Conservation (phyloP, 2,888 invertebrate genomes). For the Chydorus sphaericus region DNA sequence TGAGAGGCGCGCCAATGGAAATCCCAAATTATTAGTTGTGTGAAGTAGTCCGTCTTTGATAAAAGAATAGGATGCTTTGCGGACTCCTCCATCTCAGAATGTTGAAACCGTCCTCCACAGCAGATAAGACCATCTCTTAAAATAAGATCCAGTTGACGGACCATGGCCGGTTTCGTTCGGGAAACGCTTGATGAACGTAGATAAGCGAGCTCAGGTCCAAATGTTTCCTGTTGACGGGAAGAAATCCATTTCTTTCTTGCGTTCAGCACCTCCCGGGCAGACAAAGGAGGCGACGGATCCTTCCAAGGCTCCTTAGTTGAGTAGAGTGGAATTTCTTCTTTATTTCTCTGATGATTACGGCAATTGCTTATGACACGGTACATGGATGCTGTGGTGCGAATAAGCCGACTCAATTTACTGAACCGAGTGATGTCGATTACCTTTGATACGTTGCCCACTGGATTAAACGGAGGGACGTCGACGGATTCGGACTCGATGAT, state of each 20-base stretch:
- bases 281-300: too few species aligned
- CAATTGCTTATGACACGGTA: neutral
- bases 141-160: constrained; percentile 3
- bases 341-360: too few species aligned
- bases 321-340: too few species aligned
- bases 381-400: neutral
- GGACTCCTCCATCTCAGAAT: neutral
- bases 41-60: neutral
- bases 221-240: neutral
- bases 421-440: neutral
- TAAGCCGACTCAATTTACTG: neutral
- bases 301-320: too few species aligned
- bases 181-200: neutral
- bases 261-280: neutral
- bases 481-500: neutral
- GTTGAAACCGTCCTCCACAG: constrained; percentile 9
- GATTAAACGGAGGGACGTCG: neutral
- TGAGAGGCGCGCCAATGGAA: neutral
- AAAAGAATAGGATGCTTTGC: constrained; percentile 10
- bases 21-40: neutral
- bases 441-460: neutral
- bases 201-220: neutral
- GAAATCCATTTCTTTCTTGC: neutral
- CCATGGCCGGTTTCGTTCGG: neutral
- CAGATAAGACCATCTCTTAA: constrained; percentile 1